These are phyloP conservation scores for Hydrotaea diabolus DNA, from an alignment of 2,888 invertebrate species.

Conservation along the genomic window DNA sequence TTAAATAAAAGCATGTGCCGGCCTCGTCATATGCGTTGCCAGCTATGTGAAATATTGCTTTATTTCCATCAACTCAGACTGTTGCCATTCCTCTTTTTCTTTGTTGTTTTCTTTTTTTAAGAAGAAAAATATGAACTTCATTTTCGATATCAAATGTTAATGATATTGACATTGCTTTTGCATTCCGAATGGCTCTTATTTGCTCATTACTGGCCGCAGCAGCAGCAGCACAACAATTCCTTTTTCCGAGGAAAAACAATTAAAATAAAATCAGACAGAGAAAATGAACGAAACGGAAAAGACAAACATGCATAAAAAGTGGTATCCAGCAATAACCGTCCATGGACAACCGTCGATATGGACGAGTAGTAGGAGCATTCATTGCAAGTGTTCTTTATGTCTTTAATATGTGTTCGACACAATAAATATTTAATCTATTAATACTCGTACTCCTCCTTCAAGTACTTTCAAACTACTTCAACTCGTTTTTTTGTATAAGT, in stretches of 20 bases:
- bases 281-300: too few species aligned
- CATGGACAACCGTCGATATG: neutral
- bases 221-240: neutral
- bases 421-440: slow-evolving; percentile 64
- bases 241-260: slow-evolving; percentile 36
- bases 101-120: neutral
- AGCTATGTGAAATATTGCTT: too few species aligned
- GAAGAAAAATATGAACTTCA: slow-evolving; percentile 20
- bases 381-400: slow-evolving; percentile 16
- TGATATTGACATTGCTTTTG: slow-evolving; percentile 30
- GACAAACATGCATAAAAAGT: neutral
- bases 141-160: neutral
- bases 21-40: too few species aligned
- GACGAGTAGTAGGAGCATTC: neutral
- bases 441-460: too few species aligned
- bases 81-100: too few species aligned
- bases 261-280: slow-evolving; percentile 1
- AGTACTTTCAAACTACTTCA: slow-evolving; percentile 61
- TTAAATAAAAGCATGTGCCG: too few species aligned
- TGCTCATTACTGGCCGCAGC: too few species aligned
- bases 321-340: neutral
- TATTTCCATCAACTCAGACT: too few species aligned
- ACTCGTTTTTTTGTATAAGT: slow-evolving; percentile 33
- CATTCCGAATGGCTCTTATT: neutral
- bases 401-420: slow-evolving; percentile 43